Conservation (phyloP, 1,140 invertebrate species). For the Eurosta solidaginis region DNA sequence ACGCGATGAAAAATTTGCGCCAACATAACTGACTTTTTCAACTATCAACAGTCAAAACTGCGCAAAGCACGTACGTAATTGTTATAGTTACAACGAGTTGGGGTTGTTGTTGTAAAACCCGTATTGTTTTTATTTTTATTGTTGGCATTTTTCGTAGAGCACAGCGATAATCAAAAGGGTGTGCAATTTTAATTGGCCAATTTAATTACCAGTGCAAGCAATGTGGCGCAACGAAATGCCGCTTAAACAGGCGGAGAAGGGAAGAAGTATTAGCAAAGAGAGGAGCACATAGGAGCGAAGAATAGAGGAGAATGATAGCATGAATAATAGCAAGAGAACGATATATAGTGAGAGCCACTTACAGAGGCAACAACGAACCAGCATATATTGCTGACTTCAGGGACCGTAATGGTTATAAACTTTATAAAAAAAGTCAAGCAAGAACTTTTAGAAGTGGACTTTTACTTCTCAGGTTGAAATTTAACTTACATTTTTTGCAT, state of each 20-base stretch:
- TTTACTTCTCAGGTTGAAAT: no score
- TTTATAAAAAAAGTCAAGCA: no score
- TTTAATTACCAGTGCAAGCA: slow-evolving; percentile 54
- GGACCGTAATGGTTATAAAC: no score
- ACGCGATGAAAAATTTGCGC: not conserved
- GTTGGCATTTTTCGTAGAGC: slow-evolving; percentile 17
- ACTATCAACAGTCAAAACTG: not conserved
- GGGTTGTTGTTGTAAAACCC: slow-evolving; percentile 11
- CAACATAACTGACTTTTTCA: not conserved
- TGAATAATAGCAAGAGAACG: not conserved
- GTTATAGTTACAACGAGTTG: not conserved
- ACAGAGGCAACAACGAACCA: no score
- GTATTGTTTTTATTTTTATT: no score
- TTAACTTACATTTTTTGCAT: no score
- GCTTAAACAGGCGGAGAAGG: not conserved
- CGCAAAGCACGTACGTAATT: not conserved
- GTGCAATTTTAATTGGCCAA: slow-evolving; percentile 61
- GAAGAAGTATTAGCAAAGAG: not conserved
- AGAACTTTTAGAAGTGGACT: no score
- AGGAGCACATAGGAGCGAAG: not conserved
- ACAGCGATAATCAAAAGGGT: slow-evolving; percentile 59
- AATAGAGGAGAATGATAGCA: not conserved
- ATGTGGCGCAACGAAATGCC: slow-evolving; percentile 37
- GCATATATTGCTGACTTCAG: not conserved
- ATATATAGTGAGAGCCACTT: not conserved